These are phyloP conservation scores for Bos javanicus DNA, from an alignment of 2,113 vertebrate species.

Conservation along the genomic window DNA sequence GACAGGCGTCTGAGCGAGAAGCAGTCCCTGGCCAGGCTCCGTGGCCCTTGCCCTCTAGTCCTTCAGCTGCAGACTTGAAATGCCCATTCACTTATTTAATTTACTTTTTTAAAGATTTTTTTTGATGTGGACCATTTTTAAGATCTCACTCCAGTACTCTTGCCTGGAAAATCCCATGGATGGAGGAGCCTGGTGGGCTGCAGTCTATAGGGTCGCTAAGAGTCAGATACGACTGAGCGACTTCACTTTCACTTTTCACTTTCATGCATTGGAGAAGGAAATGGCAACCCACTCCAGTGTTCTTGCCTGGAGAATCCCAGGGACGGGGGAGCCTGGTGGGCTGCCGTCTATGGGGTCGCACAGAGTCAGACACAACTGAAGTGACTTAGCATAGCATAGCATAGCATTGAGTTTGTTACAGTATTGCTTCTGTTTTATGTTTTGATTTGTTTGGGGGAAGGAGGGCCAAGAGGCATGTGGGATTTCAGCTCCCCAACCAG, in stretches of 20 bases:
- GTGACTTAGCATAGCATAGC: no score
- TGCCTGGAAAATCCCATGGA: no score
- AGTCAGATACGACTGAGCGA: no score
- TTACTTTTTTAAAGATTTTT: neutral
- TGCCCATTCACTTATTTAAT: neutral
- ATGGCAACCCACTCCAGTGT: no score
- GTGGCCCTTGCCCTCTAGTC: neutral
- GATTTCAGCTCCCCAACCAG: neutral
- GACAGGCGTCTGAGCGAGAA: slow-evolving; percentile 42
- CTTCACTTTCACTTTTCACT: no score
- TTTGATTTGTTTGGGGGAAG: neutral
- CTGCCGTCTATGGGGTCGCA: no score
- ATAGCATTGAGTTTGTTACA: neutral
- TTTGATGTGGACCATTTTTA: neutral
- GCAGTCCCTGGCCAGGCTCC: neutral
- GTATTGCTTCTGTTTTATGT: neutral
- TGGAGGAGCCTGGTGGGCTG: no score
- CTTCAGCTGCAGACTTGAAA: neutral
- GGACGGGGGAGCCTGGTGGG: no score
- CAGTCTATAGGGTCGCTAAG: no score
- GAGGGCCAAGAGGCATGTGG: neutral
- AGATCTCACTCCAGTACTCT: neutral
- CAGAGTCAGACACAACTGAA: no score
- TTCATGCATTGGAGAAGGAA: no score
- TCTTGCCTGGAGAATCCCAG: no score